Evolutionary conservation across 2,888 invertebrate genomes (phyloP).

Genomic region (Drosophila robusta): DNA sequence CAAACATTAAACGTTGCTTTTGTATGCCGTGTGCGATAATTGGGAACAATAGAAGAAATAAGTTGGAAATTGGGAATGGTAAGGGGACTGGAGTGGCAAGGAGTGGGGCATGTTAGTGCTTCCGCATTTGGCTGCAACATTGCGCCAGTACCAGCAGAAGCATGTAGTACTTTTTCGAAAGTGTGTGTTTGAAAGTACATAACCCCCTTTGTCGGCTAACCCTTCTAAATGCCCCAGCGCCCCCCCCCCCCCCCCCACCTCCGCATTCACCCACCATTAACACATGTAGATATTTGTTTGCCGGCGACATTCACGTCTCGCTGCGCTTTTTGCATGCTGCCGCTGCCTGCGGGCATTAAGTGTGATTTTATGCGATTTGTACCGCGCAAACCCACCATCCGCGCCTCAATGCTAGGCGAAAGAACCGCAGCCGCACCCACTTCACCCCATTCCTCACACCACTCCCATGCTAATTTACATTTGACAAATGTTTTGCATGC

Average conservation of each 20-base stretch:
- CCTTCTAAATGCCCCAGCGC: background rate
- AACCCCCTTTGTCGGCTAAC: background rate
- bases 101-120: slow-evolving; percentile 54
- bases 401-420: slow-evolving; percentile 35
- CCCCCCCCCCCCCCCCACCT: background rate
- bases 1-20: slow-evolving; percentile 73
- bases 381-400: slow-evolving; percentile 32
- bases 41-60: slow-evolving; percentile 72
- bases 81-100: background rate
- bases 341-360: slow-evolving; percentile 82
- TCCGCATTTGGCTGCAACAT: slow-evolving; percentile 59
- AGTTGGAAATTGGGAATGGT: slow-evolving; percentile 23
- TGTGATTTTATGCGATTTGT: slow-evolving; percentile 82
- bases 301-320: slow-evolving; percentile 79
- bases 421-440: slow-evolving; percentile 25
- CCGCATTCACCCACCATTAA: background rate
- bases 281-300: slow-evolving; percentile 67
- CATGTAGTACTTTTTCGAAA: slow-evolving; percentile 9
- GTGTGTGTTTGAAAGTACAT: background rate
- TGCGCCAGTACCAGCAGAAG: slow-evolving; percentile 30
- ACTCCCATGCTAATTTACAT: slow-evolving; percentile 78
- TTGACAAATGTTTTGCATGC: slow-evolving; percentile 82
- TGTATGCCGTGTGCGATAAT: slow-evolving; percentile 68
- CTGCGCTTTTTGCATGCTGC: slow-evolving; percentile 72
- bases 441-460: slow-evolving; percentile 12